Base-by-base conservation (phyloP, 2,113 vertebrate genomes). In the Paramormyrops kingsleyae region DNA sequence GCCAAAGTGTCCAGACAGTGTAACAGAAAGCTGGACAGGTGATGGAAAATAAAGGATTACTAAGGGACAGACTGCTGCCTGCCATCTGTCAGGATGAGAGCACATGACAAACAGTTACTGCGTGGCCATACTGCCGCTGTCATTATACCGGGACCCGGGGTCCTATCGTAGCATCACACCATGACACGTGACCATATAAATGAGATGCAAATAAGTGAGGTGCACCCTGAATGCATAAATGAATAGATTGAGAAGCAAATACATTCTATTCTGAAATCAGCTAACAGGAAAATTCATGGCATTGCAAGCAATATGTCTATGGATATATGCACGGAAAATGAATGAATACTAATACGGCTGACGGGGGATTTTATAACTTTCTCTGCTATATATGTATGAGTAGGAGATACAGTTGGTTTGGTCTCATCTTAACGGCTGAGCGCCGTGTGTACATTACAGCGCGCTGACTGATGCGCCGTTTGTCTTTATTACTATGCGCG, bases 351-450 rank as follows among this genome's bases (percentile, higher is more conserved):
- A 85, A 85, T 47, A 85, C 3, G 24, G 83, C 83, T 42, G 46
- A 85, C 83, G 12, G 83, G 17, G 31, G 74, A 80, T 80, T 80
- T 80, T 42, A 80, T 35, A 80, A 80, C 31, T 80, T 80, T 42
- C 74, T 80, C 74, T 35, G 31, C 74, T 80, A 80, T 77, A 77
- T 77, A 77, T 80, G 74, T 80, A 42, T 80, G 31, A 80, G 74
- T 39, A 39, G 12, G 70, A 77, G 70, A 77, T 77, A 35, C 70
- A 77, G 27, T 77, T 39, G 74, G 74, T 80, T 80, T 80, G 74
- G 74, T 42, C 35, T 80, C 35, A 39, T 42, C 74, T 80, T 80
- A 80, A 80, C 2, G 35, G 35, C 74, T 80, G 31, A 80, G 35
- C 10, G 6, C 31, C 35, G 15, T 42, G 74, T 39, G 74, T 42